Evolutionary conservation across 2,113 vertebrate genomes (phyloP), one percentile per base, ranked within the genome.

Genomic region (Eolophus roseicapilla): DNA sequence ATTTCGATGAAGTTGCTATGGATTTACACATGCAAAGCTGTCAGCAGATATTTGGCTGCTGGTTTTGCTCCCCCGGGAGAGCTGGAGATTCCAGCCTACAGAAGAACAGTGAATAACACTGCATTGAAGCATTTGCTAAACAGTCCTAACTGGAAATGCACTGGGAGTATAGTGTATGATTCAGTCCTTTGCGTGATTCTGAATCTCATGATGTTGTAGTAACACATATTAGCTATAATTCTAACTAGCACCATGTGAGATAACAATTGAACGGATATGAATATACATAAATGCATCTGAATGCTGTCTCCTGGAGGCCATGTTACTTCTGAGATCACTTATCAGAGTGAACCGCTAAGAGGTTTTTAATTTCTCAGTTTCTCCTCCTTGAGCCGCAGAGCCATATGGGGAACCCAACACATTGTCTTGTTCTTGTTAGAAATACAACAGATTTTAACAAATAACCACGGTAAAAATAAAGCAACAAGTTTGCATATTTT

Each of bases 1-100:
- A 87, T 94, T 93, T 96, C 88, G 69, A 39, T 84, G 80, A 69
- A 91, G 88, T 89, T 95, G 74, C 88, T 89, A 55, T 84, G 86
- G 93, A 84, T 96, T 96, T 94, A 76, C 73, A 83, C 73, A 82
- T 39, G 70, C 86, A 95, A 94, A 94, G 44, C 69, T 1, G 1
- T 86, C 73, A 91, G 74, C 52, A 89, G 90, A 76, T 93, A 94
- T 84, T 91, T 93, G 88, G 86, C 74, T 76, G 62, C 62, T 93
- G 31, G 8, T 82, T 93, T 86, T 81, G 4, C 8, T 79, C 90
- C 52, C 65, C 12, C 88, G 86, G 84, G 92, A 96, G 41, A 76
- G 60, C 29, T 84, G 69, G 41, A 86, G 79, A 89, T 86, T 92
- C 82, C 39, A 92, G 79, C 17, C 24, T 49, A 44, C 44, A 84